A percentile compares a stretch with the other conserved stretches of the same genome.
Conservation (phyloP, 37 sponge, comb jelly and placozoan genomes). For the Crambe crambe region DNA sequence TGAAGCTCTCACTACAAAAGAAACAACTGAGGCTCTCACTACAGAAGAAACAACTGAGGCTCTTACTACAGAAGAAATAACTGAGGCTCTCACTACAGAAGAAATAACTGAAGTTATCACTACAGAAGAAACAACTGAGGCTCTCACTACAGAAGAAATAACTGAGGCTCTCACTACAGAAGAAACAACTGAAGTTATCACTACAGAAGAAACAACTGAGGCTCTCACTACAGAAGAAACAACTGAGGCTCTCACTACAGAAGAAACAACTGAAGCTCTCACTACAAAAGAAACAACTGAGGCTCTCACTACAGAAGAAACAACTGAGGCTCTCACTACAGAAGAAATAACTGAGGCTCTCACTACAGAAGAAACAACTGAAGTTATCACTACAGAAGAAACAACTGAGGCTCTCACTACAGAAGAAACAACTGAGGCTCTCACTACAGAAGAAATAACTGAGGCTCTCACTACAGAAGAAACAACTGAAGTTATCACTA, state of each 20-base stretch:
- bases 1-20: no score
- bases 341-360: not conserved
- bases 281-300: not conserved
- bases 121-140: no score
- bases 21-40: no score
- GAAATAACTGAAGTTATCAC: not conserved
- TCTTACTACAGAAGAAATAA: no score
- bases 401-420: constrained; percentile 3
- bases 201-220: not conserved
- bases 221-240: not conserved
- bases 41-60: no score
- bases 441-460: not conserved
- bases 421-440: not conserved
- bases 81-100: no score
- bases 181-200: no score
- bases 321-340: not conserved
- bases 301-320: not conserved
- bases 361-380: no score
- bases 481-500: not conserved
- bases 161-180: no score
- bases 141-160: no score
- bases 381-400: not conserved
- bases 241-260: not conserved
- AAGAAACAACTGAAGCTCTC: not conserved
- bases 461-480: not conserved